Evolutionary conservation across 2,797 vertebrate genomes (phyloP).

Genomic region (Rhynchotus rufescens): DNA sequence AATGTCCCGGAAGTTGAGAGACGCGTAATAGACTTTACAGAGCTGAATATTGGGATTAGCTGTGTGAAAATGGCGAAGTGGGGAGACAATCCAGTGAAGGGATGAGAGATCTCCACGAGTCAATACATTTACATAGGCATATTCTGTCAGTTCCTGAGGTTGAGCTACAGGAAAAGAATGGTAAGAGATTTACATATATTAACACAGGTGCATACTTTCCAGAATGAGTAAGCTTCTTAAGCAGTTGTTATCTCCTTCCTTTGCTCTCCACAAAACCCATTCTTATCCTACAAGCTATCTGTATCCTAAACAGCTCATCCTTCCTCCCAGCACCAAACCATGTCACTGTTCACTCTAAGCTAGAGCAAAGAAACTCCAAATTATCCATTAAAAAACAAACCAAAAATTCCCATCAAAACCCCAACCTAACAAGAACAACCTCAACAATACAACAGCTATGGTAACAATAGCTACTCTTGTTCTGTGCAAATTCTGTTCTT

Average conservation of each 20-base stretch:
- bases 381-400: not conserved
- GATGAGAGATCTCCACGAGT: conserved; percentile 95
- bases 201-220: not conserved
- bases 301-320: not conserved
- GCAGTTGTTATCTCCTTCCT: not conserved
- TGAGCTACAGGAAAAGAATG: conserved; percentile 75
- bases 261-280: not conserved
- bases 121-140: conserved; percentile 92
- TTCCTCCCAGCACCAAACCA: not conserved
- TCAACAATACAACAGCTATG: not conserved
- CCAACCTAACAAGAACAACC: not conserved
- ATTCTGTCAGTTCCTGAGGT: conserved; percentile 84
- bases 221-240: not conserved
- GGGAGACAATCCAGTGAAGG: conserved; percentile 92
- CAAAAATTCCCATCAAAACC: not conserved
- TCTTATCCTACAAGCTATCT: not conserved
- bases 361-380: not conserved
- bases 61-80: conserved; percentile 80
- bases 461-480: not conserved
- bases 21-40: conserved; percentile 90
- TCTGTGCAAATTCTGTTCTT: not conserved
- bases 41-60: conserved; percentile 76
- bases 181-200: not conserved
- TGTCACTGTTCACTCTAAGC: not conserved
- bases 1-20: conserved; percentile 96